Evolutionary conservation across 2,797 vertebrate genomes (phyloP).

Genomic region (Decapterus maruadsi): DNA sequence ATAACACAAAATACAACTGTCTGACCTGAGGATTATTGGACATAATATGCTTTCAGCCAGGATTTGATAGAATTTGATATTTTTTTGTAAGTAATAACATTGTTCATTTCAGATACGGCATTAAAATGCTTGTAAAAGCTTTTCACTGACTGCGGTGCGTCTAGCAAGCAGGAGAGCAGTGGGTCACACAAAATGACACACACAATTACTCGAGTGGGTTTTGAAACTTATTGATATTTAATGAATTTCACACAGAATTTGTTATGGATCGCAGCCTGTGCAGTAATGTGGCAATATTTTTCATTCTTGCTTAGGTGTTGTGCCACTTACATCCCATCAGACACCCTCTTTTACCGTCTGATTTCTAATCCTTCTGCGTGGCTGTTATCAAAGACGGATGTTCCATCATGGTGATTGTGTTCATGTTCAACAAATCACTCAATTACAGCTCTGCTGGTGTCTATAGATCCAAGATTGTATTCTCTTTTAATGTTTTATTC

Average conservation of each 20-base stretch:
- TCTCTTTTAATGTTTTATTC: no score
- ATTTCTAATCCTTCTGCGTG: background rate
- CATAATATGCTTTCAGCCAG: background rate
- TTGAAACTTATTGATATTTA: slow-evolving; percentile 6
- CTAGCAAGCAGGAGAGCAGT: background rate
- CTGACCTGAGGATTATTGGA: background rate
- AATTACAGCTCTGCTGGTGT: background rate
- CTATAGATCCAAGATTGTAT: no score
- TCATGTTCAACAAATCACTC: background rate
- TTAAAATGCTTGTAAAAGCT: background rate
- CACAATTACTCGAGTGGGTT: background rate
- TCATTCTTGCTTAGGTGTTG: background rate
- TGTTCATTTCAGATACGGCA: background rate
- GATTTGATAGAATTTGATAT: background rate
- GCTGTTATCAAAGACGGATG: background rate
- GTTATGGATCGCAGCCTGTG: background rate
- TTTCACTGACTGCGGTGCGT: background rate
- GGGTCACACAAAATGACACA: slow-evolving; percentile 1
- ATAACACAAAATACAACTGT: background rate
- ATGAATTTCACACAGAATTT: slow-evolving; percentile 7
- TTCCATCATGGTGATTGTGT: background rate
- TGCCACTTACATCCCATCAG: background rate
- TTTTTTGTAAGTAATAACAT: background rate
- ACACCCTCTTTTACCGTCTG: background rate
- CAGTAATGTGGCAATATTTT: background rate